A percentile compares a stretch with the other conserved stretches of the same genome.
phyloP scores from a whole-genome alignment of 1,140 invertebrate species.

The Nebria ingens region DNA sequence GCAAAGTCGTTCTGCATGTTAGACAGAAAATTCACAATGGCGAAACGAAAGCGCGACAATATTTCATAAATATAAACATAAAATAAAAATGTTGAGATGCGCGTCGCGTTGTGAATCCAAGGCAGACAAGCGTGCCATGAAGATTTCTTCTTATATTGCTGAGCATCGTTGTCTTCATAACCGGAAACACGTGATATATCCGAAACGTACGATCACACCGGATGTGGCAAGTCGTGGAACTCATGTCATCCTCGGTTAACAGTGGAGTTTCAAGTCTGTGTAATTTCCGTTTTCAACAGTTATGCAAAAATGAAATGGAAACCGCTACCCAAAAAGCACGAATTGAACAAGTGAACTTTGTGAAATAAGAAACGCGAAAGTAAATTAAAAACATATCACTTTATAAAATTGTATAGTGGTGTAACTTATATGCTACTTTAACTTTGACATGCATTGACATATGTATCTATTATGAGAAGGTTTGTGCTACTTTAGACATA shows the following conservation, averaged over 20 bases:
- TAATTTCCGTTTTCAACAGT: background rate
- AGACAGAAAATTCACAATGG: background rate
- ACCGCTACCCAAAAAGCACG: background rate
- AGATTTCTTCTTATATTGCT: background rate
- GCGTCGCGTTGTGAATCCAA: background rate
- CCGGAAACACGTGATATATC: constrained; percentile 7
- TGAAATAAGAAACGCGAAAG: background rate
- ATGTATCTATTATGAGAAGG: too few species aligned
- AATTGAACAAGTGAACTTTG: too few species aligned
- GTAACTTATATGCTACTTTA: too few species aligned
- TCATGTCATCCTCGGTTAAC: background rate
- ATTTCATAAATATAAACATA: constrained; percentile 1
- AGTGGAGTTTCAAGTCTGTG: background rate
- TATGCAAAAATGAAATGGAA: background rate
- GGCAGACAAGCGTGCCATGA: too few species aligned
- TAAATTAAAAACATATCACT: background rate
- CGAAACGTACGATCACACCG: background rate
- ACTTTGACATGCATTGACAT: too few species aligned
- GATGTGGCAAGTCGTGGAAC: background rate
- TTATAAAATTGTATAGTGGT: too few species aligned
- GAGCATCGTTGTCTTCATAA: background rate
- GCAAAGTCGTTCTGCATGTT: too few species aligned
- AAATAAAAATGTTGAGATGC: background rate
- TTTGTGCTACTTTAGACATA: too few species aligned
- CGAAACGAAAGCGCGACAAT: background rate